Conservation (phyloP, 2,113 vertebrate genomes). For the Cyanoramphus novaezelandiae region DNA sequence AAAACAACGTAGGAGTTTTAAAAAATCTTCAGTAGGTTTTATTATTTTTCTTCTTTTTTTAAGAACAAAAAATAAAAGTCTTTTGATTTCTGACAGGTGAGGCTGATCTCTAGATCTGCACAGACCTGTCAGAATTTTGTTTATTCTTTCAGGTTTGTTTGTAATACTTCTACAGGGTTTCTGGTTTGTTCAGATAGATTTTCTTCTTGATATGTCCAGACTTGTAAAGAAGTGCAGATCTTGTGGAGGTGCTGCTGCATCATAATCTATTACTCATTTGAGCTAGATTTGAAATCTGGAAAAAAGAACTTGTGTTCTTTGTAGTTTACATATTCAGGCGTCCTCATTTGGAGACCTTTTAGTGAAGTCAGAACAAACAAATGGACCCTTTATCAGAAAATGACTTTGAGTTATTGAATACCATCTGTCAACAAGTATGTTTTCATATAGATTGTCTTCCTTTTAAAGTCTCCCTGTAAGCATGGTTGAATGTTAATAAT, state of each 20-base stretch:
- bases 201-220: neutral
- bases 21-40: neutral
- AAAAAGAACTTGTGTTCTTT: neutral
- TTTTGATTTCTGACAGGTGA: neutral
- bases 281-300: neutral
- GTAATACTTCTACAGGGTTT: neutral
- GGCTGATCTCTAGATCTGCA: neutral
- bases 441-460: neutral
- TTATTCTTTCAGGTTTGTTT: neutral
- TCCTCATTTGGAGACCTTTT: neutral
- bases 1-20: neutral
- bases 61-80: neutral
- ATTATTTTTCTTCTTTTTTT: neutral
- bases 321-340: neutral
- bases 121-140: neutral
- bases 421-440: neutral
- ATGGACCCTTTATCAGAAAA: neutral
- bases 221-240: neutral
- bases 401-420: neutral
- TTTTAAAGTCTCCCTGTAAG: neutral
- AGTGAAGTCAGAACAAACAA: neutral
- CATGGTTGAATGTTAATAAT: neutral
- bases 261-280: neutral
- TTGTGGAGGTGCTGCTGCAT: neutral
- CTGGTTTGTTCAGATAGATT: neutral